Percentiles rank a stretch among this genome's conserved stretches.
Evolutionary conservation across 92 coral and sea anemone genomes (phyloP).

Genomic region (Nematostella vectensis): DNA sequence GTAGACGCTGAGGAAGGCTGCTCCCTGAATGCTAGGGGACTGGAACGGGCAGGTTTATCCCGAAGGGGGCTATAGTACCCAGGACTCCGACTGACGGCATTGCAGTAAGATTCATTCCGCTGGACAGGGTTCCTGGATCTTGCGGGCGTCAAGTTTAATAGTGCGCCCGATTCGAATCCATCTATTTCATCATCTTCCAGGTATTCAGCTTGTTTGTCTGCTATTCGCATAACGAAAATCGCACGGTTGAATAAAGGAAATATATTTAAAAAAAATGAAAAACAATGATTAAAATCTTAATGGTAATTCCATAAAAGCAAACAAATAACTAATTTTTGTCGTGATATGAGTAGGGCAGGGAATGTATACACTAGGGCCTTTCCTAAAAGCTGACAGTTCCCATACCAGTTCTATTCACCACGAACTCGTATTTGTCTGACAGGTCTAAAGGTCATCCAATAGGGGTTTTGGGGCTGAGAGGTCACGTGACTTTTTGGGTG

Average conservation of each 20-base stretch:
- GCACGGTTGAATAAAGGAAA: not conserved
- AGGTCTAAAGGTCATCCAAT: too few relatives aligned
- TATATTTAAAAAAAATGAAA: too few relatives aligned
- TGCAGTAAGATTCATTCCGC: slow-evolving; percentile 88
- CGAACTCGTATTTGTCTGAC: too few relatives aligned
- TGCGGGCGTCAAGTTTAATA: slow-evolving; percentile 36
- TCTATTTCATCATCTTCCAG: slow-evolving; percentile 36
- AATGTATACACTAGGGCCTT: too few relatives aligned
- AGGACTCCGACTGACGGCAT: slow-evolving; percentile 65
- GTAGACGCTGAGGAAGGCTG: slow-evolving; percentile 15
- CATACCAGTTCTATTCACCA: too few relatives aligned
- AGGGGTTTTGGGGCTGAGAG: too few relatives aligned
- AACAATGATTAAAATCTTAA: too few relatives aligned
- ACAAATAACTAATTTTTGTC: too few relatives aligned
- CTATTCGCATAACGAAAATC: not conserved
- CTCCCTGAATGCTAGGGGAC: slow-evolving; percentile 31
- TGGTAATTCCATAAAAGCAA: too few relatives aligned
- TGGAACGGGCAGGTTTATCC: slow-evolving; percentile 32
- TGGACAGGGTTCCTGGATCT: slow-evolving; percentile 79
- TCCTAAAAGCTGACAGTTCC: too few relatives aligned
- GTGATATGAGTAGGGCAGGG: too few relatives aligned
- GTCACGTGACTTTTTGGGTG: too few relatives aligned
- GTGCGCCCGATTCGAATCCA: slow-evolving; percentile 24
- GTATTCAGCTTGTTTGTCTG: slow-evolving; percentile 2
- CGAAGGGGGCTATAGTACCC: slow-evolving; percentile 34